These are phyloP conservation scores for Antechinus flavipes DNA, from an alignment of 2,113 vertebrate species.

Conservation along the genomic window DNA sequence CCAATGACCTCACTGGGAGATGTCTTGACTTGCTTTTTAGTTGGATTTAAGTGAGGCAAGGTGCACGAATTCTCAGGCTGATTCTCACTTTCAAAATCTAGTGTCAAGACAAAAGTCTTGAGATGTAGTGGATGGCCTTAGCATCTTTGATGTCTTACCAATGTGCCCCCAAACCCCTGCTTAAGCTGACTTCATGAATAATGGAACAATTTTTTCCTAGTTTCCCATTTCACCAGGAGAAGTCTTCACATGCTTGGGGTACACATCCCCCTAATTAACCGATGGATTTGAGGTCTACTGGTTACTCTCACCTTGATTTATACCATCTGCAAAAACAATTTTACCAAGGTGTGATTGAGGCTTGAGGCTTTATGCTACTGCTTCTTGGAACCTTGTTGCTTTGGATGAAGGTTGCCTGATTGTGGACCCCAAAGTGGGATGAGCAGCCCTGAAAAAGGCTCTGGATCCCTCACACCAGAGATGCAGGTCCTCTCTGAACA, in stretches of 20 bases:
- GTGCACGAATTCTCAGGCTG: not conserved
- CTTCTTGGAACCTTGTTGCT: not conserved
- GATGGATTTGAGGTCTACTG: not conserved
- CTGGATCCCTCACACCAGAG: not conserved
- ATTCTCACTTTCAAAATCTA: not conserved
- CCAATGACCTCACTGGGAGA: not conserved
- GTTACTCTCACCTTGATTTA: not conserved
- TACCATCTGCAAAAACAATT: no score
- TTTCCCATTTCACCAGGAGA: not conserved
- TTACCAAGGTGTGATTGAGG: no score
- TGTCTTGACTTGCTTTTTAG: not conserved
- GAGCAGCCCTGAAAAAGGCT: not conserved
- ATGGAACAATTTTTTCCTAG: not conserved
- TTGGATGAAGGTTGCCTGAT: no score
- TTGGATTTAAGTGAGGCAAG: not conserved
- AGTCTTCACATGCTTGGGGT: not conserved
- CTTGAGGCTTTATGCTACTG: not conserved
- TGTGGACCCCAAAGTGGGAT: not conserved
- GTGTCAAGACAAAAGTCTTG: not conserved
- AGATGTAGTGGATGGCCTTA: not conserved
- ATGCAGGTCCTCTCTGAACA: not conserved
- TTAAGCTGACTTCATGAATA: not conserved
- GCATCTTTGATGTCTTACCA: not conserved
- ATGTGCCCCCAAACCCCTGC: not conserved
- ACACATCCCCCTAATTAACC: not conserved